Evolutionary conservation across 2,888 invertebrate genomes (phyloP).

Genomic region (Drosophila prostipennis): DNA sequence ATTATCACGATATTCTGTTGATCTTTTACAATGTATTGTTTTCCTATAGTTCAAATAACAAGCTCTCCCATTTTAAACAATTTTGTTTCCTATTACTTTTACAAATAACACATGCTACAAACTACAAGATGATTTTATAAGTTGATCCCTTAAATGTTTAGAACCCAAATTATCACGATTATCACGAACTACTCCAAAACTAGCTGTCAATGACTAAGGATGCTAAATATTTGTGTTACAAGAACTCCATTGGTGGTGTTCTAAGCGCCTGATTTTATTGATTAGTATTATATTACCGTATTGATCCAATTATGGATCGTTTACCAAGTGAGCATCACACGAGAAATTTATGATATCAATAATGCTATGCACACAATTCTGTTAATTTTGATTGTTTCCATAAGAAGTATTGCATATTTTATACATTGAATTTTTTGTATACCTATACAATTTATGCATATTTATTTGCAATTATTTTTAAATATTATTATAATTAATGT

Average conservation of each 20-base stretch:
- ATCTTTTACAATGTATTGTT: not conserved
- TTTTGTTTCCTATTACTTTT: not conserved
- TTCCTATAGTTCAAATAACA: not conserved
- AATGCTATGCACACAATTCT: slow-evolving; percentile 59
- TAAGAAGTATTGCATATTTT: slow-evolving; percentile 55
- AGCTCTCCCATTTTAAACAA: not conserved
- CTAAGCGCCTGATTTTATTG: slow-evolving; percentile 57
- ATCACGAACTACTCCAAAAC: slow-evolving; percentile 16
- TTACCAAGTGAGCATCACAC: slow-evolving; percentile 39
- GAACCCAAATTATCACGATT: slow-evolving; percentile 32
- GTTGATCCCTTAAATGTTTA: not conserved
- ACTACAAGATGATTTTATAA: no score
- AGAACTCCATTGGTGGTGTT: slow-evolving; percentile 66
- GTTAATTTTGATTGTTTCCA: slow-evolving; percentile 20
- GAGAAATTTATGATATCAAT: slow-evolving; percentile 30
- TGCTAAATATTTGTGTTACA: slow-evolving; percentile 77
- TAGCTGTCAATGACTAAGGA: slow-evolving; percentile 70
- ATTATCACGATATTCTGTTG: slow-evolving; percentile 4
- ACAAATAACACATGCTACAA: no score
- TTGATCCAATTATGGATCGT: slow-evolving; percentile 13
- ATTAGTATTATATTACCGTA: slow-evolving; percentile 57
- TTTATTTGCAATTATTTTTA: slow-evolving; percentile 40
- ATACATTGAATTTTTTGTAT: slow-evolving; percentile 42
- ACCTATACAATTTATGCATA: slow-evolving; percentile 19
- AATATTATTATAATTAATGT: slow-evolving; percentile 33